Evolutionary conservation across 2,797 vertebrate genomes (phyloP).

Genomic region (Nasua narica): DNA sequence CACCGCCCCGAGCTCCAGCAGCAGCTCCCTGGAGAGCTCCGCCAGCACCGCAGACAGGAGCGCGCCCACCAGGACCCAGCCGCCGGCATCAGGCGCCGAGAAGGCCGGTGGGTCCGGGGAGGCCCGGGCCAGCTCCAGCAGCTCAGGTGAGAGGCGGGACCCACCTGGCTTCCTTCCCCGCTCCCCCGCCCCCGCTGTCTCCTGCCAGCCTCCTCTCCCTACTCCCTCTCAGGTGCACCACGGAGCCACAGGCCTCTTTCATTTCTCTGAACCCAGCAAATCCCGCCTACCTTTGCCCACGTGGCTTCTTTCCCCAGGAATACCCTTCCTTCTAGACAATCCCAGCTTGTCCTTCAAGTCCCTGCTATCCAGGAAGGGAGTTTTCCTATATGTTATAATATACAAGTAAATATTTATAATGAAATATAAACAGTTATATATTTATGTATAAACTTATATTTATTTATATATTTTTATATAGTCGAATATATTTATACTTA

Average conservation of each 20-base stretch:
- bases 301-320: not conserved
- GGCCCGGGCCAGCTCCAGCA: not conserved
- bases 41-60: not conserved
- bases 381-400: not conserved
- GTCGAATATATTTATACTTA: too few species aligned
- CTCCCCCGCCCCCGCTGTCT: not conserved
- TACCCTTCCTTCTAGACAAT: not conserved
- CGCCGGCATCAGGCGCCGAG: not conserved
- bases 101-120: not conserved
- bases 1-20: slow-evolving; percentile 72
- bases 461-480: too few species aligned
- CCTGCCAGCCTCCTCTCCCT: not conserved
- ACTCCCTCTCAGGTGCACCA: accelerated
- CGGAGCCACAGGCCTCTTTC: not conserved
- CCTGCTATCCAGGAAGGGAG: not conserved
- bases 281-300: not conserved
- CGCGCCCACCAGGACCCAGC: not conserved
- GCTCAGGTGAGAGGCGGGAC: slow-evolving; percentile 70
- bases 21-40: slow-evolving; percentile 72
- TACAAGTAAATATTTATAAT: not conserved
- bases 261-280: not conserved
- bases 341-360: not conserved
- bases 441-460: too few species aligned
- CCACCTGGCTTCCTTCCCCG: not conserved
- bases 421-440: too few species aligned